These are phyloP conservation scores for Scelioninae gen. 2 DNA, from an alignment of 2,888 invertebrate species.

Conservation along the genomic window DNA sequence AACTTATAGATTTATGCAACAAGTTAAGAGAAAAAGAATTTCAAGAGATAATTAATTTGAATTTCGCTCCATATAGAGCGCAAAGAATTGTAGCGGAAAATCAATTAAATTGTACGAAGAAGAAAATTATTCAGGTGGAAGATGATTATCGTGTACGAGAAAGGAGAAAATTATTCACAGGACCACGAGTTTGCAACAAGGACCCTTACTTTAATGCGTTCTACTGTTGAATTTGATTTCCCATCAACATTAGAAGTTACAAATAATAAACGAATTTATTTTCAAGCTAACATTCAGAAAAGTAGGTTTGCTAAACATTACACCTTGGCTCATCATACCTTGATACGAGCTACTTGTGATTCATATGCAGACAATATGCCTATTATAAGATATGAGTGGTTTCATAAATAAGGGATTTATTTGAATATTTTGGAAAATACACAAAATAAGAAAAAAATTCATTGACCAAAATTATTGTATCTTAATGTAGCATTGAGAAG, in stretches of 20 bases:
- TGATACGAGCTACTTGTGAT: no score
- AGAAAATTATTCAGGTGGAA: conserved; percentile 68
- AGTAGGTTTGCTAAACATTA: no score
- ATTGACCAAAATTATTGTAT: no score
- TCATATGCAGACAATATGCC: no score
- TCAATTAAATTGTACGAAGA: conserved; percentile 66
- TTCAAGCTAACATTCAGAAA: not conserved
- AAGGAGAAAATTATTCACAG: not conserved
- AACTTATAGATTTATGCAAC: conserved; percentile 67
- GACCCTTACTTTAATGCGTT: conserved; percentile 43
- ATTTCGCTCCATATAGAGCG: conserved; percentile 69
- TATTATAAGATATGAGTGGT: no score
- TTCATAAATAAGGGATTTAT: no score
- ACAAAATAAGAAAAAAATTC: no score
- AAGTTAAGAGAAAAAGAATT: conserved; percentile 68
- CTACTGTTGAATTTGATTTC: conserved; percentile 20
- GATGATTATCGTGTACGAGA: conserved; percentile 61
- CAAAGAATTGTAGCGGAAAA: conserved; percentile 70
- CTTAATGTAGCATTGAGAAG: no score
- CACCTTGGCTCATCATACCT: no score
- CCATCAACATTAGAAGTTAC: not conserved
- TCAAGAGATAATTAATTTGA: conserved; percentile 69
- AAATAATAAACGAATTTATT: not conserved
- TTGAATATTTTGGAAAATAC: no score
- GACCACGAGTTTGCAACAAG: conserved; percentile 1